Percentiles rank a stretch among this genome's conserved stretches.
Conservation (phyloP, 1,140 invertebrate genomes). For the Meloidogyne exigua region DNA sequence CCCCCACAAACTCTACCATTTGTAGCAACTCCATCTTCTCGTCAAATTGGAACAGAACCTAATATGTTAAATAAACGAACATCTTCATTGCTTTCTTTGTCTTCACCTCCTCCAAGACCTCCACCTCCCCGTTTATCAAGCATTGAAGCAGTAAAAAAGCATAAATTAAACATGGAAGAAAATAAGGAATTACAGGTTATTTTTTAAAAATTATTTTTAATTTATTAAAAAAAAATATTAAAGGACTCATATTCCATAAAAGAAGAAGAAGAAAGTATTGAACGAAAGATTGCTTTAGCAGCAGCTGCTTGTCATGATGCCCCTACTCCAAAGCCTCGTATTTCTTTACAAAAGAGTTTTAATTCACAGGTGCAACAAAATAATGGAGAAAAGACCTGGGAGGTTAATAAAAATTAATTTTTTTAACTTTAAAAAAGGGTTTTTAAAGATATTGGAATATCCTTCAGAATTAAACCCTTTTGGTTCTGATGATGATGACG, state of each 20-base stretch:
- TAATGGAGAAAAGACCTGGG: background rate
- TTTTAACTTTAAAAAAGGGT: no score
- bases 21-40: background rate
- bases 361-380: background rate
- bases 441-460: background rate
- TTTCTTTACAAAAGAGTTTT: background rate
- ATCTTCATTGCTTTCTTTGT: slow-evolving; percentile 11
- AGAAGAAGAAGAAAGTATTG: slow-evolving; percentile 22
- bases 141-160: background rate
- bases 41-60: slow-evolving; percentile 1
- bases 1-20: background rate
- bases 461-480: slow-evolving; percentile 23
- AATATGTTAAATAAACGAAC: background rate
- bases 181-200: background rate
- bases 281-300: slow-evolving; percentile 22
- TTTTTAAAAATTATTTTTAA: background rate
- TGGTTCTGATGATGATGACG: slow-evolving; percentile 19
- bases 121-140: slow-evolving; percentile 18
- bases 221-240: no score
- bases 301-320: slow-evolving; percentile 24
- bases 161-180: background rate
- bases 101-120: slow-evolving; percentile 21
- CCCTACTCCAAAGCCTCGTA: slow-evolving; percentile 15
- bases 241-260: background rate
- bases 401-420: background rate